A percentile compares a stretch with the other conserved stretches of the same genome.
Conservation (phyloP, 2,113 vertebrate species). For the Platysternon megacephalum region DNA sequence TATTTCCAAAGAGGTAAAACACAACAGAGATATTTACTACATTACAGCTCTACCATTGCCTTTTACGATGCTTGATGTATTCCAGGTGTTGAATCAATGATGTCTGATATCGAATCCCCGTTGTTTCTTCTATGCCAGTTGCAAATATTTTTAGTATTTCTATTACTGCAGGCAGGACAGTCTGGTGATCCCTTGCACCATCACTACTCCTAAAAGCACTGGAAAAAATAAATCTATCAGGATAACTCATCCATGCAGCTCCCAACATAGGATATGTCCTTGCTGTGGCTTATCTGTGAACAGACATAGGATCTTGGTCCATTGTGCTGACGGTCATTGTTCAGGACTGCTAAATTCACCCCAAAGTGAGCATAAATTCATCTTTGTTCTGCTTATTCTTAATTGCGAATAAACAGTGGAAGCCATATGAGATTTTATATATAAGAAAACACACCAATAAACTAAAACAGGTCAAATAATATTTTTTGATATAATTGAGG, state of each 20-base stretch:
- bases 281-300: background rate
- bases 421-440: background rate
- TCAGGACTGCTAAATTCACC: background rate
- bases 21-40: background rate
- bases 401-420: background rate
- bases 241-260: background rate
- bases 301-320: background rate
- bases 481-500: background rate
- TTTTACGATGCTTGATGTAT: accelerated
- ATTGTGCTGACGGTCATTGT: background rate
- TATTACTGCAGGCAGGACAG: background rate
- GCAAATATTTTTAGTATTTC: background rate
- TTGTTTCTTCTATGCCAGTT: background rate
- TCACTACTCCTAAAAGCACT: background rate
- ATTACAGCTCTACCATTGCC: background rate
- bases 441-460: accelerated
- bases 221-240: background rate
- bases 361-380: background rate
- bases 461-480: background rate
- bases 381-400: background rate
- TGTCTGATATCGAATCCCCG: background rate
- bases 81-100: background rate
- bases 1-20: background rate
- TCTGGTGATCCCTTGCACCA: background rate
- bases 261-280: background rate